These are phyloP conservation scores for Dreissena polymorpha DNA, from an alignment of 1,140 invertebrate species.

Conservation along the genomic window DNA sequence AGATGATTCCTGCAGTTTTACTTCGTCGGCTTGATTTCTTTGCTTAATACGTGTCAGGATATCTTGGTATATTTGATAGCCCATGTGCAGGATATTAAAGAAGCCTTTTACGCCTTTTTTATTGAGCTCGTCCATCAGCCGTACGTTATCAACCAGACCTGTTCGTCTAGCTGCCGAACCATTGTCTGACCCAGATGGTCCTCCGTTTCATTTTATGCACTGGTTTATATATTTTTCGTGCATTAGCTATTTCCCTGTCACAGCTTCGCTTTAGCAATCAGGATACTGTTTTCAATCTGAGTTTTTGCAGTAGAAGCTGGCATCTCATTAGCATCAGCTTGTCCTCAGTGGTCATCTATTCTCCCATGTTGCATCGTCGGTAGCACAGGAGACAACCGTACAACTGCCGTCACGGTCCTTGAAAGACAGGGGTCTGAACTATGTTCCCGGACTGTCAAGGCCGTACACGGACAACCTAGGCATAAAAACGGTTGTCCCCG, in stretches of 20 bases:
- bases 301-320: not conserved
- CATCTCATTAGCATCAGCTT: conserved; percentile 7
- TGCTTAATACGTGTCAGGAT: conserved; percentile 2
- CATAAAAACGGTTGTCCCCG: too few species aligned
- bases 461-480: too few species aligned
- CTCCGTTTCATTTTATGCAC: not conserved
- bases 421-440: too few species aligned
- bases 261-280: not conserved
- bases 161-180: not conserved
- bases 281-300: conserved; percentile 9
- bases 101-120: not conserved
- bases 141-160: not conserved
- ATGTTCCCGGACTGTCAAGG: too few species aligned
- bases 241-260: conserved; percentile 3
- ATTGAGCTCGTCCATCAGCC: conserved; percentile 4
- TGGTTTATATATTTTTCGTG: conserved; percentile 9
- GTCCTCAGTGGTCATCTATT: conserved; percentile 1
- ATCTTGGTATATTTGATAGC: conserved; percentile 7
- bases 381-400: not conserved
- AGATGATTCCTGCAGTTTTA: conserved; percentile 6
- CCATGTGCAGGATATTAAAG: conserved; percentile 16
- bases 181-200: conserved; percentile 8
- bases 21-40: conserved; percentile 1
- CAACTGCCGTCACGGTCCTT: too few species aligned
- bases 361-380: conserved; percentile 7